Evolutionary conservation across 1,140 invertebrate genomes (phyloP).

Genomic region (Drosophila carrolli): DNA sequence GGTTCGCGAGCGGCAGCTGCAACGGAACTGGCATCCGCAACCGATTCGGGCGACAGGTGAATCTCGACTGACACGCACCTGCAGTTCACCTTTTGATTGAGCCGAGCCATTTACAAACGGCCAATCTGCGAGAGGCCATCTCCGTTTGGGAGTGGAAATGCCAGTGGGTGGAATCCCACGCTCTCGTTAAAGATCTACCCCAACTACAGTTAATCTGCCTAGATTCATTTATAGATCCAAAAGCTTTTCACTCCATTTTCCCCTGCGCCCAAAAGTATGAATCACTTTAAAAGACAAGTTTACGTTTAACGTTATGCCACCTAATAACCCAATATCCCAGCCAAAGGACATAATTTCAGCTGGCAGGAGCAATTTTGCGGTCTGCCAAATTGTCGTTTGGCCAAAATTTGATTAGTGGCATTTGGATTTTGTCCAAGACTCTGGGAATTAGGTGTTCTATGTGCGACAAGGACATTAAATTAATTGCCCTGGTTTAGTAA

Average conservation of each 20-base stretch:
- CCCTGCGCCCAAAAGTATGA: slow-evolving; percentile 26
- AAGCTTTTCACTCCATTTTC: slow-evolving; percentile 15
- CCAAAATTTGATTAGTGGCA: slow-evolving; percentile 18
- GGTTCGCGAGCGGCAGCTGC: slow-evolving; percentile 6
- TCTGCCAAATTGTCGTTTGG: slow-evolving; percentile 22
- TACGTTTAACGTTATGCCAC: neutral
- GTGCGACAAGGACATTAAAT: slow-evolving; percentile 13
- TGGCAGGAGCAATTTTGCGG: slow-evolving; percentile 10
- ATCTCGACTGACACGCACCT: slow-evolving; percentile 68
- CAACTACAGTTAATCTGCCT: neutral
- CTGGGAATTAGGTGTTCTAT: slow-evolving; percentile 11
- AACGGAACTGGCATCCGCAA: slow-evolving; percentile 25
- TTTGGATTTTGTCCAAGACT: neutral
- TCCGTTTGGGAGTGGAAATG: slow-evolving; percentile 1
- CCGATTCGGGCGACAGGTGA: slow-evolving; percentile 41
- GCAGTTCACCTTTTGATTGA: slow-evolving; percentile 24
- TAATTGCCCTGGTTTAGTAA: slow-evolving; percentile 22
- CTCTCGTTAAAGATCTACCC: slow-evolving; percentile 13
- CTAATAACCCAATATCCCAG: neutral
- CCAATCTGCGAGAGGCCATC: slow-evolving; percentile 16
- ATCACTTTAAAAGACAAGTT: neutral
- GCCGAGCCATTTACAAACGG: slow-evolving; percentile 41
- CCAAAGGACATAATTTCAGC: slow-evolving; percentile 4
- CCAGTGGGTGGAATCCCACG: slow-evolving; percentile 3
- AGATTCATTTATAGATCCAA: neutral